Evolutionary conservation across 2,797 vertebrate genomes (phyloP).

Genomic region (Halcyon badia): DNA sequence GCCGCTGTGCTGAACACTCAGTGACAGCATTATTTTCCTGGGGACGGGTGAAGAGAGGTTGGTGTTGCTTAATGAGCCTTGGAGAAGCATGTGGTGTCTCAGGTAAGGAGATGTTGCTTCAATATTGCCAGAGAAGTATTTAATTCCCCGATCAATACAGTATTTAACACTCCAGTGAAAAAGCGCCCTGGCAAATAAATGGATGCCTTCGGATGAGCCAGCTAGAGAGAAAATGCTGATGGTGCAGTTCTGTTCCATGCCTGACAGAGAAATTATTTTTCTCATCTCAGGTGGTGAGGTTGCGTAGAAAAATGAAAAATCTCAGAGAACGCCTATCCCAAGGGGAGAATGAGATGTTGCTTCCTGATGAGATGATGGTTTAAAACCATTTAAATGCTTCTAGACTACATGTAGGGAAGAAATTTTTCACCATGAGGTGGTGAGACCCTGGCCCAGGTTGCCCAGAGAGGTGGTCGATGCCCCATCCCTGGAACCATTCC

Average conservation of each 20-base stretch:
- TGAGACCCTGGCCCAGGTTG: not conserved
- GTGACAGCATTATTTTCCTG: not conserved
- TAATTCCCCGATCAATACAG: not conserved
- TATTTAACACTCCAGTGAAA: not conserved
- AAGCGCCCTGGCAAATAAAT: not conserved
- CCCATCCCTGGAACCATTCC: not conserved
- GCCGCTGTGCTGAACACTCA: fast-evolving
- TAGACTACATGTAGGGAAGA: not conserved
- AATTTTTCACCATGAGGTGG: not conserved
- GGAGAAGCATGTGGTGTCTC: not conserved
- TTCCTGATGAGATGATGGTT: not conserved
- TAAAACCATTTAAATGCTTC: not conserved
- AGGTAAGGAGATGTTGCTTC: not conserved
- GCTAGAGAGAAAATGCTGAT: not conserved
- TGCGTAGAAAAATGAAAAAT: not conserved
- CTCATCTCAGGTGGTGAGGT: not conserved
- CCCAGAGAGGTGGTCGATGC: not conserved
- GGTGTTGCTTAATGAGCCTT: not conserved
- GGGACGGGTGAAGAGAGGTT: not conserved
- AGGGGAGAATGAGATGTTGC: not conserved
- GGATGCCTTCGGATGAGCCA: not conserved
- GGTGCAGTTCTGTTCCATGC: not conserved
- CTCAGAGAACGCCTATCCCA: not conserved
- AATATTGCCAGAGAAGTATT: not conserved
- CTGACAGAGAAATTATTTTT: not conserved